phyloP scores from a whole-genome alignment of 2,888 invertebrate genomes.

The Eucera pruinosa region DNA sequence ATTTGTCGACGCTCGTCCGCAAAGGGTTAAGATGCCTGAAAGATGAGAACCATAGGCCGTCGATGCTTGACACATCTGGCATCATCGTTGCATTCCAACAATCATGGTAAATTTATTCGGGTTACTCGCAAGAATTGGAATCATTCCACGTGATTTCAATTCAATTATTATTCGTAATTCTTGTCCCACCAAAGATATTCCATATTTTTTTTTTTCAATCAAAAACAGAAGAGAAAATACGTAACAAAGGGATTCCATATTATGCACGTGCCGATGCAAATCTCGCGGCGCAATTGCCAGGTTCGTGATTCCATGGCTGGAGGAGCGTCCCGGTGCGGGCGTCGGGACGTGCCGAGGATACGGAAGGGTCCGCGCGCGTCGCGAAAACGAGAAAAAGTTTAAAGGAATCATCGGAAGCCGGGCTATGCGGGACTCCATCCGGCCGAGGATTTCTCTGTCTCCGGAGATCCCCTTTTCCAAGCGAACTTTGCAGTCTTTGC shows the following conservation, averaged over 20 bases:
- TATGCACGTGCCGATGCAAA: slow-evolving; percentile 54
- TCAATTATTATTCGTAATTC: too few species aligned
- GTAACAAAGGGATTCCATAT: slow-evolving; percentile 18
- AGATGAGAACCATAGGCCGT: too few species aligned
- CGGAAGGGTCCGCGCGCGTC: slow-evolving; percentile 29
- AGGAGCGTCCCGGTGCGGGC: slow-evolving; percentile 28
- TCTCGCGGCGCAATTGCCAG: slow-evolving; percentile 55
- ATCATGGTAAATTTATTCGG: too few species aligned
- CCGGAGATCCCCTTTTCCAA: slow-evolving; percentile 41
- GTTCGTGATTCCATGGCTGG: slow-evolving; percentile 36
- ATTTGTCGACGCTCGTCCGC: too few species aligned
- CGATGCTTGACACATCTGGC: too few species aligned
- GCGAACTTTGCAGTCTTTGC: slow-evolving; percentile 42
- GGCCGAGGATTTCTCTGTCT: slow-evolving; percentile 44
- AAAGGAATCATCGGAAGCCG: slow-evolving; percentile 53
- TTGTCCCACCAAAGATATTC: too few species aligned
- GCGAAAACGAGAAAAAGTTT: slow-evolving; percentile 55
- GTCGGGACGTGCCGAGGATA: slow-evolving; percentile 49
- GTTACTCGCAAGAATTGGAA: too few species aligned
- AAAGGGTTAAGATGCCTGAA: too few species aligned
- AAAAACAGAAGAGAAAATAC: slow-evolving; percentile 1
- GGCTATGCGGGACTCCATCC: slow-evolving; percentile 50
- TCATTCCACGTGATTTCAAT: too few species aligned
- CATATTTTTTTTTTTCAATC: too few species aligned
- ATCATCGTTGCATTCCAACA: too few species aligned